Evolutionary conservation across 2,113 vertebrate genomes (phyloP).

Genomic region (Equus przewalskii): DNA sequence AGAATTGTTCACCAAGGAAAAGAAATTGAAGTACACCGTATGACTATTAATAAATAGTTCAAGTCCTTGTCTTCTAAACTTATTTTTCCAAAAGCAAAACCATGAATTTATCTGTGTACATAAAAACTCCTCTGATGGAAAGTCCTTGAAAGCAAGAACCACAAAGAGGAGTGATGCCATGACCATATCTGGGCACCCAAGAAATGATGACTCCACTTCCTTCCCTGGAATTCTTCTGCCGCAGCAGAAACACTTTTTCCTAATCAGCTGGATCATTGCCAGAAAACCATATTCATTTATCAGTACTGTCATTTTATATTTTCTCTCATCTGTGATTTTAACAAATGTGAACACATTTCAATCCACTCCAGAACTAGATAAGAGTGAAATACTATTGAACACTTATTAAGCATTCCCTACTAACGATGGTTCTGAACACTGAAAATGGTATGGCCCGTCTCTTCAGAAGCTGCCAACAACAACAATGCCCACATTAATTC

Average conservation of each 20-base stretch:
- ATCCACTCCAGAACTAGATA: neutral
- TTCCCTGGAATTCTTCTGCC: slow-evolving; percentile 29
- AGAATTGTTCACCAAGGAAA: slow-evolving; percentile 59
- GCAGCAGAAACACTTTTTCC: neutral
- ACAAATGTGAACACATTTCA: neutral
- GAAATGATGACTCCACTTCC: neutral
- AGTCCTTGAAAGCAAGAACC: neutral
- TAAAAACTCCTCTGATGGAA: neutral
- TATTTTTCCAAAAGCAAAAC: slow-evolving; percentile 45
- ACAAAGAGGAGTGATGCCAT: neutral
- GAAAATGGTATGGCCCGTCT: neutral
- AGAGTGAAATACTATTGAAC: neutral
- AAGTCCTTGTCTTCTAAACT: neutral
- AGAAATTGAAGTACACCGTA: neutral
- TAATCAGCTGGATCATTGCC: neutral
- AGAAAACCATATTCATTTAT: slow-evolving; percentile 17
- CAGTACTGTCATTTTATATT: neutral
- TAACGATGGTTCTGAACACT: neutral
- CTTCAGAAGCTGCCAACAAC: neutral
- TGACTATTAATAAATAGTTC: neutral
- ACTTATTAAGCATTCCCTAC: neutral
- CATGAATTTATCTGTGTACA: neutral
- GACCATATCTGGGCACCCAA: neutral
- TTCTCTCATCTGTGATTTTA: slow-evolving; percentile 34
- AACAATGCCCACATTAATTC: slow-evolving; percentile 23